A percentile compares a stretch with the other conserved stretches of the same genome.
Evolutionary conservation across 2,888 invertebrate species (phyloP).

Genomic region (Diplazon laetatorius): DNA sequence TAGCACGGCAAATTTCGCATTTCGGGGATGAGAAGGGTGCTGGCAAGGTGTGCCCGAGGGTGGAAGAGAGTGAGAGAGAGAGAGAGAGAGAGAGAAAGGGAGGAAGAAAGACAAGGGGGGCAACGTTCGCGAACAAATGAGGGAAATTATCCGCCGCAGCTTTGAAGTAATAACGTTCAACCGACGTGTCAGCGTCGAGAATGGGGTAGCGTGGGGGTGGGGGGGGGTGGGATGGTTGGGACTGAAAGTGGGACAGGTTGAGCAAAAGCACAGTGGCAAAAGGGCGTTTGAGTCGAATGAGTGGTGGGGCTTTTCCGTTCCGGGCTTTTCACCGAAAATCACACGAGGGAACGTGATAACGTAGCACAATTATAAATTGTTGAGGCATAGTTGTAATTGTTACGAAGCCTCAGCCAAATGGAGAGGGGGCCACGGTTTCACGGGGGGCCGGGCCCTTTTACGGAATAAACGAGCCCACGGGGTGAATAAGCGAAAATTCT

Average conservation of each 20-base stretch:
- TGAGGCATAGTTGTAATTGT: constrained; percentile 79
- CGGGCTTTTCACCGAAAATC: constrained; percentile 42
- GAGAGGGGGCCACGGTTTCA: neutral
- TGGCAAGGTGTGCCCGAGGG: neutral
- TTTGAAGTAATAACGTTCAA: constrained; percentile 78
- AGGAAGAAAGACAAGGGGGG: constrained; percentile 47
- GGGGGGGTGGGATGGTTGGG: neutral
- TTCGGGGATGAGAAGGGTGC: neutral
- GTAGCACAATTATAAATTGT: constrained; percentile 78
- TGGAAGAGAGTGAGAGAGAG: constrained; percentile 18
- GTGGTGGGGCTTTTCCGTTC: constrained; percentile 56
- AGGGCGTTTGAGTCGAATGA: constrained; percentile 50
- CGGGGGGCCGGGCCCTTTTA: neutral
- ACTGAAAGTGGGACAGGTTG: constrained; percentile 46
- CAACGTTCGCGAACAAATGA: constrained; percentile 73
- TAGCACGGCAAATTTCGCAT: neutral
- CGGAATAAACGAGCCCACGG: neutral
- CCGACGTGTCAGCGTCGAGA: constrained; percentile 61
- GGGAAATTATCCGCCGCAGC: constrained; percentile 78
- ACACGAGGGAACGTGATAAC: constrained; percentile 43
- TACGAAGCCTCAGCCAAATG: constrained; percentile 65
- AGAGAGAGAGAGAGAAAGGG: constrained; percentile 12
- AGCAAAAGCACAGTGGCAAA: constrained; percentile 42
- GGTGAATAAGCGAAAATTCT: constrained; percentile 9
- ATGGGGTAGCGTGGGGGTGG: constrained; percentile 27